Base-by-base conservation (phyloP, 2,888 invertebrate species). In the Platycheirus albimanus region DNA sequence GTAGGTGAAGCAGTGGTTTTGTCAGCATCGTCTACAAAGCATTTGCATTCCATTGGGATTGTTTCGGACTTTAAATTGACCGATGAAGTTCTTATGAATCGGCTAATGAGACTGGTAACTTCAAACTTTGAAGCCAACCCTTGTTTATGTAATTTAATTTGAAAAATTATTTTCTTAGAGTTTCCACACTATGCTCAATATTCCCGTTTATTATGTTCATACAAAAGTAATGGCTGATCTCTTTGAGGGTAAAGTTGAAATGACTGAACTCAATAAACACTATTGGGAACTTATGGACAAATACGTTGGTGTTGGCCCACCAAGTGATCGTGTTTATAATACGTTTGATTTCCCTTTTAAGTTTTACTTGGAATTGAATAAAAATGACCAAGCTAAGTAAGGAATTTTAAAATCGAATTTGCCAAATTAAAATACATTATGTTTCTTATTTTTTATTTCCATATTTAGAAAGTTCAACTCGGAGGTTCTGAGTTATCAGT, bases 231-330 rank as follows among this genome's bases (percentile, higher is more conserved):
- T 95, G 56, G 95, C 95, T 90, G 93, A 93, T 45, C 92, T 95
- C 3, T 93, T 94, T 88, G 92, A 92, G 6, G 94, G 93, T 2
- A 91, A 91, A 0, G 93, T 94, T 0, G 88, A 91, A 1, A 91
- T 93, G 19, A 92, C 93, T 5, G 91, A 93, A 81, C 92, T 93
- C 85, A 94, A 95, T 88, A 93, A 93, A 54, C 92, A 93, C 77
- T 95, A 93, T 90, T 94, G 95, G 94, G 91, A 92, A 69, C 89
- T 95, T 17, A 90, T 94, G 84, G 93, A 93, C 83, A 88, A 90
- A 84, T 91, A 93, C 85, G 94, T 94, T 72, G 95, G 95, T 0
- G 90, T 95, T 6, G 93, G 93, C 83, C 94, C 95, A 0, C 94
- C 95, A 0, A 90, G 92, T 0, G 92, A 92, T 78, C 91, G 95